Evolutionary conservation across 2,113 vertebrate genomes (phyloP).

Genomic region (Channa maculata): DNA sequence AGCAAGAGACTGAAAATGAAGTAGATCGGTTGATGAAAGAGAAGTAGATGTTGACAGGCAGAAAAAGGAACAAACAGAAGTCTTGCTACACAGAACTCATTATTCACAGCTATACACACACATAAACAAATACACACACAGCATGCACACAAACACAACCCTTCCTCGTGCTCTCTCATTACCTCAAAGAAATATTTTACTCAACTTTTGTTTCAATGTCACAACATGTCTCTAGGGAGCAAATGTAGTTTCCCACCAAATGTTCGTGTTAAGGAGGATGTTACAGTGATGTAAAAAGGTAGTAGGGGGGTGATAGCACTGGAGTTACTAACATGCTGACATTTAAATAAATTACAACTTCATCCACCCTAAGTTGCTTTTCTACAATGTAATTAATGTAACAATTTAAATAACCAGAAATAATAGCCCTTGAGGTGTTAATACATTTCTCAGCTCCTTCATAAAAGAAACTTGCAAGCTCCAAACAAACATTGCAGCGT

Average conservation of each 20-base stretch:
- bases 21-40: slow-evolving; percentile 44
- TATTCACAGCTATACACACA: slow-evolving; percentile 38
- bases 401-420: too few relatives aligned
- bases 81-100: slow-evolving; percentile 28
- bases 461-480: neutral
- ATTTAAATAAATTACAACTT: neutral
- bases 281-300: neutral
- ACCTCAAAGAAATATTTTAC: slow-evolving; percentile 41
- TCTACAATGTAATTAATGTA: too few relatives aligned
- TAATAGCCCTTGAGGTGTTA: too few relatives aligned
- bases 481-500: neutral
- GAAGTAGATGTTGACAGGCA: slow-evolving; percentile 22
- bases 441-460: neutral
- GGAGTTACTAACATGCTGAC: neutral
- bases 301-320: neutral
- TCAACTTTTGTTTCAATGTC: slow-evolving; percentile 25
- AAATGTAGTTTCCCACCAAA: slow-evolving; percentile 23
- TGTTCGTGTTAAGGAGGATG: neutral
- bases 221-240: slow-evolving; percentile 21
- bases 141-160: slow-evolving; percentile 2
- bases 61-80: slow-evolving; percentile 38
- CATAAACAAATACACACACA: slow-evolving; percentile 8
- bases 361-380: neutral
- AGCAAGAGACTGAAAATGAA: slow-evolving; percentile 24
- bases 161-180: slow-evolving; percentile 18